Evolutionary conservation across 1,140 invertebrate genomes (phyloP).

Genomic region (Stegodyphus dumicola): DNA sequence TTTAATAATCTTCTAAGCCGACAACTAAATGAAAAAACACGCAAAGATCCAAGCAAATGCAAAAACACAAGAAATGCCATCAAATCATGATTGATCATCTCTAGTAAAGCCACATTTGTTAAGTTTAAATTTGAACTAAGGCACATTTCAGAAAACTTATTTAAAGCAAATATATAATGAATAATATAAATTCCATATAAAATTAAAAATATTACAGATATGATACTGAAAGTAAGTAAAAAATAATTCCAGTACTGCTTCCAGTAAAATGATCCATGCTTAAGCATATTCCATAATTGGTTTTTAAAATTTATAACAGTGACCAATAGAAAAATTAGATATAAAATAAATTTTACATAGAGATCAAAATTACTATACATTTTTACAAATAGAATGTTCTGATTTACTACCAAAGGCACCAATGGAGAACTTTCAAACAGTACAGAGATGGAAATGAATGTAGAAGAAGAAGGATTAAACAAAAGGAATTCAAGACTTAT

Average conservation of each 20-base stretch:
- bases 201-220: constrained; percentile 1
- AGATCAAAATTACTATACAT: background rate
- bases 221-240: background rate
- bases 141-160: background rate
- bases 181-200: constrained; percentile 8
- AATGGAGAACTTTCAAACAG: constrained; percentile 24
- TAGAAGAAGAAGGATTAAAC: constrained; percentile 43
- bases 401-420: background rate
- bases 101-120: background rate
- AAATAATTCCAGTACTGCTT: constrained; percentile 22
- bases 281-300: constrained; percentile 32
- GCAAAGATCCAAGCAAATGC: constrained; percentile 14
- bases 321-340: constrained; percentile 26
- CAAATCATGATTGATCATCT: background rate
- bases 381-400: background rate
- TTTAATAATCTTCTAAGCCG: constrained; percentile 5
- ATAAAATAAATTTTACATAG: background rate
- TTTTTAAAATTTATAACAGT: constrained; percentile 22
- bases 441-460: constrained; percentile 3
- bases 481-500: constrained; percentile 33
- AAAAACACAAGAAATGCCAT: constrained; percentile 17
- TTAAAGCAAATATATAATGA: background rate
- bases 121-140: constrained; percentile 10
- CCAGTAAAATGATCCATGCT: background rate
- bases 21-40: constrained; percentile 6